Conservation (phyloP, 2,113 vertebrate species). For the Pteronura brasiliensis region DNA sequence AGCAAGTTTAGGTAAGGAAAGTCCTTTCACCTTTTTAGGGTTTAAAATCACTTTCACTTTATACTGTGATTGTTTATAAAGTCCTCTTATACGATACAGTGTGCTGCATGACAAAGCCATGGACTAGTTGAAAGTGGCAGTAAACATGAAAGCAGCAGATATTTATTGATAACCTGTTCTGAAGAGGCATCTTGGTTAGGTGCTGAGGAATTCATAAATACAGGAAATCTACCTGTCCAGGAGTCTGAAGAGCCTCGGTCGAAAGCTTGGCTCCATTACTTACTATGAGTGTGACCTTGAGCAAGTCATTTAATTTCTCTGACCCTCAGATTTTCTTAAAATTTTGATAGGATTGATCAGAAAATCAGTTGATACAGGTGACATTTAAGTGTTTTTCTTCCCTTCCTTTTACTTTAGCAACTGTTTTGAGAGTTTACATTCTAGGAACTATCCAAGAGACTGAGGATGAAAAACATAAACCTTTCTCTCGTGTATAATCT, state of each 20-base stretch:
- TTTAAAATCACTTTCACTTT: background rate
- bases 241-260: background rate
- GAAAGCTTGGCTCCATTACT: background rate
- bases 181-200: background rate
- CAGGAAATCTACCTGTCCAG: background rate
- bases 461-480: background rate
- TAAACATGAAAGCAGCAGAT: background rate
- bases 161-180: background rate
- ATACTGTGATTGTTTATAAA: background rate
- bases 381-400: background rate
- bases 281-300: background rate
- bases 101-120: background rate
- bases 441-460: background rate
- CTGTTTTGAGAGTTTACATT: background rate
- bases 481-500: constrained; percentile 11
- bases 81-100: background rate
- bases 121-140: background rate
- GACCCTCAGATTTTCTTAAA: background rate
- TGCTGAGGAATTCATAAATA: background rate
- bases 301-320: constrained; percentile 1
- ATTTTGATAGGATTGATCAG: constrained; percentile 1
- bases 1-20: background rate
- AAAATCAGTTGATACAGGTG: background rate
- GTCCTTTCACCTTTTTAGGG: background rate
- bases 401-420: background rate